Evolutionary conservation across 2,113 vertebrate genomes (phyloP).

Genomic region (Pomatostomus ruficeps): DNA sequence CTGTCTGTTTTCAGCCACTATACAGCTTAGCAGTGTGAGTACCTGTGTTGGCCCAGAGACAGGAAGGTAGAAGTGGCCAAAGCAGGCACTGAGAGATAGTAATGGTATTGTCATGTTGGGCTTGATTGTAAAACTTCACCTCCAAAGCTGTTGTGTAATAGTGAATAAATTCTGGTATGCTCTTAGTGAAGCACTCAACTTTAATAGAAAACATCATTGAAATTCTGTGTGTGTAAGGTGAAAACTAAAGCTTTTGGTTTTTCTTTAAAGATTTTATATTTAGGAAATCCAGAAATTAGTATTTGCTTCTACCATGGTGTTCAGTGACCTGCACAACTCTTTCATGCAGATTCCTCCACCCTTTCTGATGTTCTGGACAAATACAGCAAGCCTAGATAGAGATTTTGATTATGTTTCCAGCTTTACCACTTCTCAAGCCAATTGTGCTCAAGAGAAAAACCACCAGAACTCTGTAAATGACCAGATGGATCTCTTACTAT

Average conservation of each 20-base stretch:
- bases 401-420: constrained; percentile 54
- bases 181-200: neutral
- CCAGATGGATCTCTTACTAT: constrained; percentile 53
- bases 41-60: neutral
- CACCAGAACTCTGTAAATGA: constrained; percentile 30
- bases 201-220: neutral
- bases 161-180: neutral
- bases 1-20: neutral
- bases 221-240: neutral
- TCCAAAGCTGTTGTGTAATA: neutral
- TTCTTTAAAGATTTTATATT: neutral
- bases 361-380: constrained; percentile 69
- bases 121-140: neutral
- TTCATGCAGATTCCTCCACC: constrained; percentile 58
- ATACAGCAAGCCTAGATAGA: constrained; percentile 55
- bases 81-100: neutral
- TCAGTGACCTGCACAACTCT: neutral
- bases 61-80: neutral
- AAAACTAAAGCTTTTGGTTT: neutral
- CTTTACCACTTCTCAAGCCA: constrained; percentile 54
- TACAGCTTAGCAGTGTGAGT: neutral
- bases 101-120: neutral
- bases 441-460: constrained; percentile 25
- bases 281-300: neutral
- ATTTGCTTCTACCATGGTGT: neutral